Evolutionary conservation across 2,113 vertebrate species (phyloP), one percentile per base, ranked within the genome.

Genomic region (Tragelaphus scriptus): DNA sequence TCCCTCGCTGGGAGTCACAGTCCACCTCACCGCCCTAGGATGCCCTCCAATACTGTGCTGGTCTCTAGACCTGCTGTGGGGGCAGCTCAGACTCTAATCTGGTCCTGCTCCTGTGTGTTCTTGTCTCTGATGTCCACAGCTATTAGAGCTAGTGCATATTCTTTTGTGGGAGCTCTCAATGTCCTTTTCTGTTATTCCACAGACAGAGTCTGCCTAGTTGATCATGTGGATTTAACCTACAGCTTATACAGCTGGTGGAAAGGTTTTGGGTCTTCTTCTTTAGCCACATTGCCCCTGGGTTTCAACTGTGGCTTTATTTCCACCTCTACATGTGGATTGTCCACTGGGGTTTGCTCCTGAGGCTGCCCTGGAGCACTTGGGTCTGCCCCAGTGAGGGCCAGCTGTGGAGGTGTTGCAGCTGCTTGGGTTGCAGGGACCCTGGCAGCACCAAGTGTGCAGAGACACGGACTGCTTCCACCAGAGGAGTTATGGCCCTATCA

Each of bases 401-500:
- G 63, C 0, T 17, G 7, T 4, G 63, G 63, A 65, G 63, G 63
- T 65, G 63, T 1, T 65, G 63, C 7, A n/a, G 63, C 63, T 4
- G 63, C 63, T 65, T n/a, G 63, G 63, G 30, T 17, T 65, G 63
- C 7, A 4, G 63, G 63, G 16, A n/a, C 30, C 16, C 63, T 65
- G 30, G 63, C 63, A n/a, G 63, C 63, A 8, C 63, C 63, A 65
- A 65, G 63, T 17, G 30, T 65, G 30, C 15, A 65, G 63, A n/a
- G 15, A 65, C 63, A 17, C 0, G 3, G 30, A n/a, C 30, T n/a
- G 30, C 30, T 15, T 65, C 15, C 63, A 1, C 6, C 30, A 4
- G 15, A 32, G 30, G 30, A 65, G 15, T 65, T n/a, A 16, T 65
- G 63, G 30, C 30, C 30, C 63, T 65, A 8, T 65, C 63, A 65